Conservation (phyloP, 2,113 vertebrate species). For the Epinephelus fuscoguttatus region DNA sequence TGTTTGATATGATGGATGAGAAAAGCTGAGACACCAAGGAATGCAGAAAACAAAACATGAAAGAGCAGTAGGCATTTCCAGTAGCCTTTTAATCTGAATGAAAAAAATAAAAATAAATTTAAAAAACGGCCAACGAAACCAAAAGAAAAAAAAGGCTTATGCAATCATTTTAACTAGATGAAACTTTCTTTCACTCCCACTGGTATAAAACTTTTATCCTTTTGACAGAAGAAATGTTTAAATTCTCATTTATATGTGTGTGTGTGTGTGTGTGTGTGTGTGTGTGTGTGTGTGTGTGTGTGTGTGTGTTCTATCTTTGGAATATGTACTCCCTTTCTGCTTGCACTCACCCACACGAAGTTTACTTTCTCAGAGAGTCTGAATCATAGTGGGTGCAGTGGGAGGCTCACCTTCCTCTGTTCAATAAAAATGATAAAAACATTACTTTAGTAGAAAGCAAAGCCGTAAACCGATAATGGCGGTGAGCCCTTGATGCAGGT, state of each 20-base stretch:
- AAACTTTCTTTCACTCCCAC: background rate
- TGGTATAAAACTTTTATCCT: background rate
- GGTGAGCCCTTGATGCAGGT: conserved; percentile 36
- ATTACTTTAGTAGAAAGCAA: conserved; percentile 23
- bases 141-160: background rate
- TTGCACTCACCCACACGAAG: background rate
- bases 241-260: background rate
- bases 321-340: background rate
- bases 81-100: background rate
- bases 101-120: no score
- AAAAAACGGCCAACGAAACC: background rate
- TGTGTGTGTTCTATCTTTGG: background rate
- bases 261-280: no score
- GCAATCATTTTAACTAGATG: background rate
- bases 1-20: background rate
- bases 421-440: conserved; percentile 35
- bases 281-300: no score
- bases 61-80: background rate
- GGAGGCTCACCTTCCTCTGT: conserved; percentile 5
- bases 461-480: conserved; percentile 28
- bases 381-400: background rate
- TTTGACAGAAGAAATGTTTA: background rate
- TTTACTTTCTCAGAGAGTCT: background rate
- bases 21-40: background rate
- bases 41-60: background rate